Conservation (phyloP, 2,888 invertebrate genomes). For the Dryococelus australis region DNA sequence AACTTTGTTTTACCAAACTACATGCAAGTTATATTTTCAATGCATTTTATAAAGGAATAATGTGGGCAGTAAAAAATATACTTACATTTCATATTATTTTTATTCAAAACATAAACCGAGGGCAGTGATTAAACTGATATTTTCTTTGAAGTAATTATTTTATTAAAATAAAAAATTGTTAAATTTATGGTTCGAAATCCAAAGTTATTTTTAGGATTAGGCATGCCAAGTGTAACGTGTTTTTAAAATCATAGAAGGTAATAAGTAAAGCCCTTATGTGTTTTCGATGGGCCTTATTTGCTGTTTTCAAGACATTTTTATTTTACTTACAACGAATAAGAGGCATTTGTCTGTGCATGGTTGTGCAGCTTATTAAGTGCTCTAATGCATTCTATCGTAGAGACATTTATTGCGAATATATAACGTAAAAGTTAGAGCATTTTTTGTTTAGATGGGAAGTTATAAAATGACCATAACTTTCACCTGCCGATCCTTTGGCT, state of each 20-base stretch:
- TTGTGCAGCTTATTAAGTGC: neutral
- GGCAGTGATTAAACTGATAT: no score
- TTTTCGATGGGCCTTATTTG: conserved; percentile 1
- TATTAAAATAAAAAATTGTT: neutral
- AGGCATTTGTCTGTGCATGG: neutral
- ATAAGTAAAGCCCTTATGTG: neutral
- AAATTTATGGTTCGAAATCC: neutral
- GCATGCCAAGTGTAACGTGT: neutral
- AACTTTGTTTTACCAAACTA: neutral
- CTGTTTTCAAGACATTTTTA: conserved; percentile 12
- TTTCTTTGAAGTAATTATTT: neutral
- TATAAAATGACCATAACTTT: neutral
- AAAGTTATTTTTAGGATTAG: neutral
- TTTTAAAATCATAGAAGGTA: conserved; percentile 11
- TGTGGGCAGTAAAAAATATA: neutral
- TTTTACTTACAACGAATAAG: neutral
- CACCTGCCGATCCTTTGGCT: no score
- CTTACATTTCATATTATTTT: no score
- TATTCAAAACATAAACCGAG: no score
- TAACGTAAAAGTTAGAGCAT: neutral
- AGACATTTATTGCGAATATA: neutral
- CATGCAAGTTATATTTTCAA: neutral
- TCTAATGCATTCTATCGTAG: neutral
- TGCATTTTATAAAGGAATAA: neutral
- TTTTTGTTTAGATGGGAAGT: neutral